Percentiles rank a stretch among this genome's conserved stretches.
Evolutionary conservation across 2,113 vertebrate genomes (phyloP).

Genomic region (Planiliza haematocheilus): DNA sequence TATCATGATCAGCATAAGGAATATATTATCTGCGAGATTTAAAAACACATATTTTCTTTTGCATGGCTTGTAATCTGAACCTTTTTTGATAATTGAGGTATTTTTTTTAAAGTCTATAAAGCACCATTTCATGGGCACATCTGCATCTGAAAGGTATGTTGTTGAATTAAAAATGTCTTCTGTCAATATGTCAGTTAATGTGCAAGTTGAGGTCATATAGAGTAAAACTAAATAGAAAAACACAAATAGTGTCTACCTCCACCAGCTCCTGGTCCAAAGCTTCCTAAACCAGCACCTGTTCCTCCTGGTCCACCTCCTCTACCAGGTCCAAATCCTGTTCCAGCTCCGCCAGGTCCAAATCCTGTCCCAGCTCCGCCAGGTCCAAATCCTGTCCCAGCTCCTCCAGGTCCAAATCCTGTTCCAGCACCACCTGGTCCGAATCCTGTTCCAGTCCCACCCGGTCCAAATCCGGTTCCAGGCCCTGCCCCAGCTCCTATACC

Average conservation of each 20-base stretch:
- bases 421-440: conserved; percentile 49
- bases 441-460: conserved; percentile 60
- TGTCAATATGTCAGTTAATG: too few species aligned
- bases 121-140: not conserved
- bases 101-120: too few species aligned
- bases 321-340: conserved; percentile 66
- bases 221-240: not conserved
- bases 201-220: not conserved
- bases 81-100: too few species aligned
- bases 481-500: conserved; percentile 51
- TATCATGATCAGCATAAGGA: conserved; percentile 2
- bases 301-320: conserved; percentile 59
- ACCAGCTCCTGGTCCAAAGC: conserved; percentile 61
- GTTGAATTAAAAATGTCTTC: not conserved
- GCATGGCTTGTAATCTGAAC: conserved; percentile 15
- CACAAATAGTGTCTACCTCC: conserved; percentile 38
- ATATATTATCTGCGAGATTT: conserved; percentile 28
- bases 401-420: conserved; percentile 56
- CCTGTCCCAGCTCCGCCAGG: conserved; percentile 63
- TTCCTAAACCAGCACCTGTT: conserved; percentile 60
- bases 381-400: conserved; percentile 60
- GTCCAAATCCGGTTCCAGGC: conserved; percentile 57
- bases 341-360: conserved; percentile 60
- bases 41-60: conserved; percentile 22
- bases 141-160: conserved; percentile 19